phyloP scores from a whole-genome alignment of 2,113 vertebrate genomes.

The Hippopotamus amphibius region DNA sequence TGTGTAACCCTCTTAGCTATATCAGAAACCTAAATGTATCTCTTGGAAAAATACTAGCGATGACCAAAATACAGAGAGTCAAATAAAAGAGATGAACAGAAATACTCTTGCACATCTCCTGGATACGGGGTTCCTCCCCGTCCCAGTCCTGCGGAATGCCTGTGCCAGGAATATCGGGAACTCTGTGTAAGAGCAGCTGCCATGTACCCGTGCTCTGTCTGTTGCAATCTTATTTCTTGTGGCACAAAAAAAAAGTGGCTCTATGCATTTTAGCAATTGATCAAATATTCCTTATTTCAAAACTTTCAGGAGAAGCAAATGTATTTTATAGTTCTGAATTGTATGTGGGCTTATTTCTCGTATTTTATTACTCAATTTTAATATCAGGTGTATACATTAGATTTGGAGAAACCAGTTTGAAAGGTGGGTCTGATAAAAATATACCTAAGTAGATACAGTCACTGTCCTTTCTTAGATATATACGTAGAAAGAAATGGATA shows the following conservation, averaged over 20 bases:
- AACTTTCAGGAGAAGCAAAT: neutral
- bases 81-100: neutral
- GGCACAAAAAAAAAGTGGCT: neutral
- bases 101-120: neutral
- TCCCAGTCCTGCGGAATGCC: neutral
- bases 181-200: neutral
- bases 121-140: neutral
- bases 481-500: neutral
- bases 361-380: constrained; percentile 2
- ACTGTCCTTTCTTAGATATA: neutral
- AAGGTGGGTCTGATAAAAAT: neutral
- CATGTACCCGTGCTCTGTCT: neutral
- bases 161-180: neutral
- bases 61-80: neutral
- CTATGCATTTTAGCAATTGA: constrained; percentile 19
- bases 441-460: neutral
- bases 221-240: neutral
- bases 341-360: neutral
- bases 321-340: neutral
- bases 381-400: neutral
- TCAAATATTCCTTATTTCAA: constrained; percentile 19
- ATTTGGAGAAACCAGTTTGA: neutral
- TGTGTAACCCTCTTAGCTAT: neutral
- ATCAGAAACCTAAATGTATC: neutral
- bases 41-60: neutral